These are phyloP conservation scores for Aphelenchoides besseyi DNA, from an alignment of 1,140 invertebrate species.

Conservation along the genomic window DNA sequence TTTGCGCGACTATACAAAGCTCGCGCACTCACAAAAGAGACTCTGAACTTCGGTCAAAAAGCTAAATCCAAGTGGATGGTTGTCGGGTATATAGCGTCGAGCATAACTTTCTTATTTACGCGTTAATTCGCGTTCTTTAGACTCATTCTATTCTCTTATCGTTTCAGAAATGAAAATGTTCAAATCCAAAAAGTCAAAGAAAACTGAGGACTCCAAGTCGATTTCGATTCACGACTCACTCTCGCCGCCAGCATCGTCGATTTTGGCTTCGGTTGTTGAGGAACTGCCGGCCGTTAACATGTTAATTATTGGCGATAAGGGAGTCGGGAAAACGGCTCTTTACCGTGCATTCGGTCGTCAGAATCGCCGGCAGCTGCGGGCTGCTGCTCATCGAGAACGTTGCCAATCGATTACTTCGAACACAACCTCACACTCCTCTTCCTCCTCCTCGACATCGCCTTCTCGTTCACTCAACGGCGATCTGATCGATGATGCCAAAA, in stretches of 20 bases:
- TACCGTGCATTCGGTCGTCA: constrained; percentile 82
- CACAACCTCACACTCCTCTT: not conserved
- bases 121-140: no score
- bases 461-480: no score
- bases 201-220: not conserved
- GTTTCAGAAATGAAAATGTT: no score
- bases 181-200: not conserved
- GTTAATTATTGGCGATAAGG: constrained; percentile 78
- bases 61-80: no score
- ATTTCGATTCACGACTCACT: not conserved
- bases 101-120: no score
- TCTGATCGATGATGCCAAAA: not conserved
- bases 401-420: not conserved
- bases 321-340: constrained; percentile 96
- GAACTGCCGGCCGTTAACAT: constrained; percentile 66
- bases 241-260: constrained; percentile 6
- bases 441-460: not conserved
- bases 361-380: constrained; percentile 90
- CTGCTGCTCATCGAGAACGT: not conserved
- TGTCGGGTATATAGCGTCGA: no score
- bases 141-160: no score
- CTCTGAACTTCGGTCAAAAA: no score
- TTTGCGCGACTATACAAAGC: no score
- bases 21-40: no score
- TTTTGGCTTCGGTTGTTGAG: not conserved